phyloP scores from a whole-genome alignment of 1,140 invertebrate species.

The Cecropterus lyciades region DNA sequence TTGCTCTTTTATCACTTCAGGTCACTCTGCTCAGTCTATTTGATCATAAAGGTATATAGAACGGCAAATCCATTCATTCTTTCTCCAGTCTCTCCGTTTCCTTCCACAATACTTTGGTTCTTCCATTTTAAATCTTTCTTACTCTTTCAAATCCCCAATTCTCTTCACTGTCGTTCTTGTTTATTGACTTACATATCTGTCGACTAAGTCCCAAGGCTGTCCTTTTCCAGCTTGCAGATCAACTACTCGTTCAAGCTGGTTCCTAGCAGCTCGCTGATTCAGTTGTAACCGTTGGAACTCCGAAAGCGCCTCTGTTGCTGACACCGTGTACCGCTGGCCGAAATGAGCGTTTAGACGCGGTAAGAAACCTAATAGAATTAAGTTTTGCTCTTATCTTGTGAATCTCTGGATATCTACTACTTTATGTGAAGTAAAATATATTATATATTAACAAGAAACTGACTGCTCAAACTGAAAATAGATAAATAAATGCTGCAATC shows the following conservation, averaged over 20 bases:
- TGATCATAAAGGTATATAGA: too few relatives aligned
- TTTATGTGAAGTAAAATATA: too few relatives aligned
- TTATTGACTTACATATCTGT: slow-evolving; percentile 85
- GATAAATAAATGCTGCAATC: too few relatives aligned
- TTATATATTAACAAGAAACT: too few relatives aligned
- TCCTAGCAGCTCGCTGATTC: slow-evolving; percentile 81
- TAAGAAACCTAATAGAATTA: slow-evolving; percentile 85
- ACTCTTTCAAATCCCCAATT: not conserved
- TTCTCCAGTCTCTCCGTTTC: not conserved
- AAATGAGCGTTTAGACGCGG: slow-evolving; percentile 86
- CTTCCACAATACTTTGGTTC: not conserved
- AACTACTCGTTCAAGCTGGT: slow-evolving; percentile 83
- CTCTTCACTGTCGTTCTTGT: not conserved
- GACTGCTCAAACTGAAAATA: too few relatives aligned
- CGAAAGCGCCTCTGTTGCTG: slow-evolving; percentile 88
- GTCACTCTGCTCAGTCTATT: not conserved
- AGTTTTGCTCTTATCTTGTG: not conserved
- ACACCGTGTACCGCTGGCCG: slow-evolving; percentile 87
- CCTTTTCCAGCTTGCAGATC: slow-evolving; percentile 85
- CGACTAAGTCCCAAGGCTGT: slow-evolving; percentile 85
- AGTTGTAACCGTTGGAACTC: slow-evolving; percentile 87
- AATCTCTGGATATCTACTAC: too few relatives aligned
- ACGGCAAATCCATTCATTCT: too few relatives aligned
- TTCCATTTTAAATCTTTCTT: not conserved
- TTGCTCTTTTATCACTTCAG: not conserved